These are phyloP conservation scores for Melanogrammus aeglefinus DNA, from an alignment of 2,797 vertebrate species.

Conservation along the genomic window DNA sequence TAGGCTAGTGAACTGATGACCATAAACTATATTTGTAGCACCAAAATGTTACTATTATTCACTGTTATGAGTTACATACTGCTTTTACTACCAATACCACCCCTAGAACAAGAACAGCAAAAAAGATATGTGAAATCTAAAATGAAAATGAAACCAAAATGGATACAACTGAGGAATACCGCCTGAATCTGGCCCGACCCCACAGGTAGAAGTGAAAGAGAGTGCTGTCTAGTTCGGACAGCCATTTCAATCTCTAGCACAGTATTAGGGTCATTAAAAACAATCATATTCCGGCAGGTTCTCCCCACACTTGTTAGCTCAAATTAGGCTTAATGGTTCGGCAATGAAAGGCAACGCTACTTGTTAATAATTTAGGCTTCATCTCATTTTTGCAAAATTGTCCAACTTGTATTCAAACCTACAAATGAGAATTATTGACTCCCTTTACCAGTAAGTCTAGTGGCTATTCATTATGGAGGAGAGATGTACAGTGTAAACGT, in stretches of 20 bases:
- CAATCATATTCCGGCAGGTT: slow-evolving; percentile 15
- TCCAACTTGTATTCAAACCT: slow-evolving; percentile 32
- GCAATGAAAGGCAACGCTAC: slow-evolving; percentile 35
- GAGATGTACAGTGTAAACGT: slow-evolving; percentile 40
- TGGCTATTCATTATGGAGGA: slow-evolving; percentile 36
- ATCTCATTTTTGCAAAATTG: slow-evolving; percentile 31
- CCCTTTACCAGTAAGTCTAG: slow-evolving; percentile 38
- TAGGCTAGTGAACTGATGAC: background rate
- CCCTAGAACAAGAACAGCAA: background rate
- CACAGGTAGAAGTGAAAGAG: background rate
- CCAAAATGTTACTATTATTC: background rate
- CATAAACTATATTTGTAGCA: background rate
- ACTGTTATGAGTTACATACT: background rate
- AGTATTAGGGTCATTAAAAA: slow-evolving; percentile 27
- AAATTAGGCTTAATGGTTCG: slow-evolving; percentile 48
- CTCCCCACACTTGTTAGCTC: slow-evolving; percentile 25
- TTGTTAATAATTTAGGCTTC: slow-evolving; percentile 36
- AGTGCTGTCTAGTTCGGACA: background rate
- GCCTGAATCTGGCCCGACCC: background rate
- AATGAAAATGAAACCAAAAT: background rate
- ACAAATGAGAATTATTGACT: slow-evolving; percentile 24
- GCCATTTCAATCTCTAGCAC: background rate
- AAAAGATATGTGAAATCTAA: background rate
- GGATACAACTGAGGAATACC: too few species aligned
- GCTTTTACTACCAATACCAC: background rate